Conservation (phyloP, 2,888 invertebrate genomes). For the Lasioglossum zephyrum region DNA sequence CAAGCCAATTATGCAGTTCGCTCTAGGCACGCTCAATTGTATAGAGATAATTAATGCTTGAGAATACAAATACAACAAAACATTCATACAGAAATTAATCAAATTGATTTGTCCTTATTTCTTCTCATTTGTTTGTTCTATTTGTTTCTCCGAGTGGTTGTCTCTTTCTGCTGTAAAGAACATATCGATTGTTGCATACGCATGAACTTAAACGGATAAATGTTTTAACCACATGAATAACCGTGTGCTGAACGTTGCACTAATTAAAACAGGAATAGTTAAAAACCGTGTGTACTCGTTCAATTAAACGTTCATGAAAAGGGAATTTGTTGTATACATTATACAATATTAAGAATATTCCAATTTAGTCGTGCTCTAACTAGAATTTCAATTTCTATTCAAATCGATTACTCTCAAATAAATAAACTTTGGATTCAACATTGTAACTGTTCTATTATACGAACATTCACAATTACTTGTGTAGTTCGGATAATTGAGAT, state of each 20-base stretch:
- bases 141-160: background rate
- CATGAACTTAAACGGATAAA: background rate
- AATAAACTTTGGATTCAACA: no score
- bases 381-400: background rate
- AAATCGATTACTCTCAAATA: background rate
- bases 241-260: background rate
- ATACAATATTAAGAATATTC: no score
- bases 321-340: no score
- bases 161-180: background rate
- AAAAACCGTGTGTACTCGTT: no score
- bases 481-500: background rate
- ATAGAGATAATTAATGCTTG: background rate
- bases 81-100: background rate
- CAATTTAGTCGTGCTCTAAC: no score
- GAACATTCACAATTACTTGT: background rate
- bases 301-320: background rate
- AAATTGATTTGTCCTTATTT: background rate
- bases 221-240: background rate
- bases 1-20: background rate
- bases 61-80: background rate
- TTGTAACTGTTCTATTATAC: no score
- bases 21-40: background rate
- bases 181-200: background rate
- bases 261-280: no score
- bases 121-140: background rate